Evolutionary conservation across 1,140 invertebrate species (phyloP).

Genomic region (Aphis gossypii): DNA sequence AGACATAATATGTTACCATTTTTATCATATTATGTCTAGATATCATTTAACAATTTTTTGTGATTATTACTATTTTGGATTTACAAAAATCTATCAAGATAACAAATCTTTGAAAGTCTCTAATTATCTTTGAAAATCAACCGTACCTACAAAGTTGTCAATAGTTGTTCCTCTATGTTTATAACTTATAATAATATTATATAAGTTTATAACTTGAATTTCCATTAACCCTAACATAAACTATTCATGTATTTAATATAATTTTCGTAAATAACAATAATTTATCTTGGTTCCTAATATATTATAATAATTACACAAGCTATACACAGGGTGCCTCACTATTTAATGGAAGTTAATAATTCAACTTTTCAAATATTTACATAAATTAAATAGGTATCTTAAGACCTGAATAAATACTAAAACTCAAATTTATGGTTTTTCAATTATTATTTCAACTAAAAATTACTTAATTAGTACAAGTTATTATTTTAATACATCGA

Average conservation of each 20-base stretch:
- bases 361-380: neutral
- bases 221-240: constrained; percentile 7
- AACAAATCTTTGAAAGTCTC: neutral
- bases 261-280: constrained; percentile 18
- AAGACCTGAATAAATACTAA: neutral
- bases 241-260: neutral
- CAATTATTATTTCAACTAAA: neutral
- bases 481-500: no score
- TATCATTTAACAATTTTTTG: neutral
- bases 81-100: neutral
- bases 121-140: constrained; percentile 9
- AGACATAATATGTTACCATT: no score
- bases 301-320: neutral
- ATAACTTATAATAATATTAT: constrained; percentile 16
- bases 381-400: neutral
- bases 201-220: constrained; percentile 19
- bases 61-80: neutral
- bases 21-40: no score
- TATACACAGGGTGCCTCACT: neutral
- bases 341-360: neutral
- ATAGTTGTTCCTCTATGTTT: neutral
- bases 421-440: neutral
- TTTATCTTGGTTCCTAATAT: constrained; percentile 2
- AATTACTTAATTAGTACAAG: neutral
- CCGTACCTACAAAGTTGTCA: neutral